A percentile compares a stretch with the other conserved stretches of the same genome.
phyloP scores from a whole-genome alignment of 2,888 invertebrate genomes.

The Oligia latruncula region DNA sequence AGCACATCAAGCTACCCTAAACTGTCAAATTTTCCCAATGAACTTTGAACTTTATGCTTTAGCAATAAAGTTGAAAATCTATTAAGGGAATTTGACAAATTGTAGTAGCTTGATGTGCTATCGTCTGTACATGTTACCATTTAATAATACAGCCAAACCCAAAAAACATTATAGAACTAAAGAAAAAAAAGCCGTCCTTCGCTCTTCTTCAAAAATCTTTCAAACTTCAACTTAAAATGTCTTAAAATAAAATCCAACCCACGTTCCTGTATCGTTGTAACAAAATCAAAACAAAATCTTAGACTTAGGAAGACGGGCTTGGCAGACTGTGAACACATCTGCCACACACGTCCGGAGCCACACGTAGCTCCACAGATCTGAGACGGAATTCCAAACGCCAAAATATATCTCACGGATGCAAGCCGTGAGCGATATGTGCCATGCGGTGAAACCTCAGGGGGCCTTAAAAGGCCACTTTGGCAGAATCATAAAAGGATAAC shows the following conservation, averaged over 20 bases:
- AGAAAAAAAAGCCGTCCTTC: no score
- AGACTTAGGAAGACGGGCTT: slow-evolving; percentile 38
- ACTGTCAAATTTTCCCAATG: no score
- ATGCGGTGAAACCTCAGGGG: slow-evolving; percentile 23
- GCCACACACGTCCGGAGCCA: slow-evolving; percentile 63
- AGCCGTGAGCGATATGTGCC: not conserved
- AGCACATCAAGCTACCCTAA: no score
- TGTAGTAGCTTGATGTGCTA: no score
- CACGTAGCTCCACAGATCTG: slow-evolving; percentile 41
- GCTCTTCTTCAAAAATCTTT: not conserved
- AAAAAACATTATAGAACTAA: no score
- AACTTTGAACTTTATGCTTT: no score
- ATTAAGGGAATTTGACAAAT: no score
- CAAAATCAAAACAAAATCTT: slow-evolving; percentile 59
- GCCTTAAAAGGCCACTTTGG: no score
- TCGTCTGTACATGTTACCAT: not conserved
- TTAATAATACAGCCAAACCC: no score
- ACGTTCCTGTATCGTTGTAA: slow-evolving; percentile 32
- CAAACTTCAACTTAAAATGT: not conserved
- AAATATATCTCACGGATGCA: slow-evolving; percentile 42
- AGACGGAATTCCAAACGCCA: slow-evolving; percentile 49
- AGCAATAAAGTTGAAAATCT: no score
- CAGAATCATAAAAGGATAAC: no score
- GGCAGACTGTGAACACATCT: slow-evolving; percentile 62
- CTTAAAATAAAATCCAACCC: slow-evolving; percentile 27